Percentiles rank a stretch among this genome's conserved stretches.
phyloP scores from a whole-genome alignment of 1,140 invertebrate species.

The Lepidurus packardi region DNA sequence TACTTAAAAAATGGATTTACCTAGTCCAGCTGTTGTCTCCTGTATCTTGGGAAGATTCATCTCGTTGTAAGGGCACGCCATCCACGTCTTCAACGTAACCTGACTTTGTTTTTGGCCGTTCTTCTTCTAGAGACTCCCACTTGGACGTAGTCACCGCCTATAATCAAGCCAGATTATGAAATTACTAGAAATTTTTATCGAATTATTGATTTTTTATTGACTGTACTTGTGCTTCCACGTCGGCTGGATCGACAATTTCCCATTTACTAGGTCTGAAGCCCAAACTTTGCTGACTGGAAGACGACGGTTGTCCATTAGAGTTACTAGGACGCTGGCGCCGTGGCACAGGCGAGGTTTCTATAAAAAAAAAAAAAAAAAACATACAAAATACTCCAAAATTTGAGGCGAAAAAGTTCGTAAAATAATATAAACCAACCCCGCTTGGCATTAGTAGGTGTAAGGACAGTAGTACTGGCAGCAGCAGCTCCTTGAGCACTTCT shows the following conservation, averaged over 20 bases:
- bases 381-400: neutral
- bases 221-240: conserved; percentile 53
- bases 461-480: conserved; percentile 4
- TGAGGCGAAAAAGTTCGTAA: neutral
- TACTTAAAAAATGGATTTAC: neutral
- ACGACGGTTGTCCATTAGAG: neutral
- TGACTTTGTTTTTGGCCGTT: conserved; percentile 27
- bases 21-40: conserved; percentile 17
- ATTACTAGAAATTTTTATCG: neutral
- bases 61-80: conserved; percentile 60
- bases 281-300: conserved; percentile 35
- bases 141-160: conserved; percentile 44
- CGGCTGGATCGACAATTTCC: conserved; percentile 88
- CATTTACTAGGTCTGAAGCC: conserved; percentile 82
- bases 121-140: conserved; percentile 37
- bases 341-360: neutral
- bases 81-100: conserved; percentile 59
- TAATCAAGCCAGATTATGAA: conserved; percentile 36
- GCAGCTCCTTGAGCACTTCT: conserved; percentile 51
- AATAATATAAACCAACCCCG: neutral
- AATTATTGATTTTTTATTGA: neutral
- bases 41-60: conserved; percentile 33
- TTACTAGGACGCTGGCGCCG: neutral
- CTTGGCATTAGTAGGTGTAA: neutral
- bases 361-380: neutral